Conservation (phyloP, 2,113 vertebrate species). For the Oryzias celebensis region DNA sequence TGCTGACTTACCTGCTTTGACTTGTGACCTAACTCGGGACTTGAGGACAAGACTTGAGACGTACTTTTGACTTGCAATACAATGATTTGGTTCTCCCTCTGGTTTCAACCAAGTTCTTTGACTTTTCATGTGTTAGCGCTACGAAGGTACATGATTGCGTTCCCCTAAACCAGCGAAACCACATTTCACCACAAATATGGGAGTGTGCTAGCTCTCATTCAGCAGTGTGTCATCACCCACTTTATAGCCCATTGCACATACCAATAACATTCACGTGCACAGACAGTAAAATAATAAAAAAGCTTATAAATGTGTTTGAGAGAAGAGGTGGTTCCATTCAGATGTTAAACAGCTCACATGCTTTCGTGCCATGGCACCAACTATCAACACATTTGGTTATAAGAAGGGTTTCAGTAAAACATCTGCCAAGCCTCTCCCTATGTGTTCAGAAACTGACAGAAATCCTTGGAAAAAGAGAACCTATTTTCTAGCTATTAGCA, state of each 20-base stretch:
- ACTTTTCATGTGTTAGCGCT: background rate
- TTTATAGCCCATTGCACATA: background rate
- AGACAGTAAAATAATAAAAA: too few species aligned
- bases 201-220: background rate
- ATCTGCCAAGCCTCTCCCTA: too few species aligned
- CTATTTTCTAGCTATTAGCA: constrained; percentile 8
- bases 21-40: too few species aligned
- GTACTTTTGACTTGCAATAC: background rate
- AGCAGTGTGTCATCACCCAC: background rate
- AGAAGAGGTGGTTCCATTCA: too few species aligned
- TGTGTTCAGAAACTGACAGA: background rate
- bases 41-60: too few species aligned
- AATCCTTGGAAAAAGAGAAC: background rate
- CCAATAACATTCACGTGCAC: too few species aligned
- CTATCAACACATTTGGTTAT: too few species aligned
- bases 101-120: background rate
- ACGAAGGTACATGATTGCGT: background rate
- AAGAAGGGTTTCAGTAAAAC: too few species aligned
- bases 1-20: too few species aligned
- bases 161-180: background rate
- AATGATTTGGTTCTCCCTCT: background rate
- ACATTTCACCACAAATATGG: background rate
- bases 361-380: too few species aligned
- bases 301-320: too few species aligned
- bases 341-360: too few species aligned